phyloP scores from a whole-genome alignment of 1,140 invertebrate genomes.

The Macrotrachela quadricornifera region DNA sequence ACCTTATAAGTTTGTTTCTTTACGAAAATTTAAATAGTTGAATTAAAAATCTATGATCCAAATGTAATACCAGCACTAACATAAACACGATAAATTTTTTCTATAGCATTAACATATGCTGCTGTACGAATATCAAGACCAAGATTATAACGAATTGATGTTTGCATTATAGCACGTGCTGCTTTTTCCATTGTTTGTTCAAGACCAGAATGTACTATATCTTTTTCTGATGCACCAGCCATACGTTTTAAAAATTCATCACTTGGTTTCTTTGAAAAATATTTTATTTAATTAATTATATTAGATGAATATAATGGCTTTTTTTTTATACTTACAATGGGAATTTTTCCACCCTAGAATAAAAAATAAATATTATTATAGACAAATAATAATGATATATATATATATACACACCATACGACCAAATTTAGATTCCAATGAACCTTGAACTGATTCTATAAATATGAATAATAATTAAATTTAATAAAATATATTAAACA shows the following conservation, averaged over 20 bases:
- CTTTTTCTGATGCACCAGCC: conserved; percentile 91
- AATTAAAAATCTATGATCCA: conserved; percentile 9
- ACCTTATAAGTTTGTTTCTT: too few relatives aligned
- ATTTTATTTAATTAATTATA: too few relatives aligned
- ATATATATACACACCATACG: too few relatives aligned
- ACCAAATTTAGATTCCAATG: conserved; percentile 83
- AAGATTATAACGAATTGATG: conserved; percentile 82
- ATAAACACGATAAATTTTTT: conserved; percentile 95
- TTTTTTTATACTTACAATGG: conserved; percentile 42
- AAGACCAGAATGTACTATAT: conserved; percentile 95
- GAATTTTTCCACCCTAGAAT: conserved; percentile 82
- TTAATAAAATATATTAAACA: too few relatives aligned
- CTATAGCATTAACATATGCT: conserved; percentile 89
- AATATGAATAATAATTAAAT: too few relatives aligned
- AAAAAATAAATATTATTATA: too few relatives aligned
- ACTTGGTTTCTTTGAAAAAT: conserved; percentile 40
- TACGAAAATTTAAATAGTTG: too few relatives aligned
- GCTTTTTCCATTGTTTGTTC: conserved; percentile 98
- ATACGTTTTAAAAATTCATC: conserved; percentile 85
- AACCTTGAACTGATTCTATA: conserved; percentile 88
- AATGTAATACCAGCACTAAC: conserved; percentile 88
- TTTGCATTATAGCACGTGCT: conserved; percentile 67
- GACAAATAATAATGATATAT: too few relatives aligned
- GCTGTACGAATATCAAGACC: conserved; percentile 90
- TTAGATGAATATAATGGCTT: too few relatives aligned